Percentiles rank a stretch among this genome's conserved stretches.
phyloP scores from a whole-genome alignment of 2,888 invertebrate species.

The Ctena decussata region DNA sequence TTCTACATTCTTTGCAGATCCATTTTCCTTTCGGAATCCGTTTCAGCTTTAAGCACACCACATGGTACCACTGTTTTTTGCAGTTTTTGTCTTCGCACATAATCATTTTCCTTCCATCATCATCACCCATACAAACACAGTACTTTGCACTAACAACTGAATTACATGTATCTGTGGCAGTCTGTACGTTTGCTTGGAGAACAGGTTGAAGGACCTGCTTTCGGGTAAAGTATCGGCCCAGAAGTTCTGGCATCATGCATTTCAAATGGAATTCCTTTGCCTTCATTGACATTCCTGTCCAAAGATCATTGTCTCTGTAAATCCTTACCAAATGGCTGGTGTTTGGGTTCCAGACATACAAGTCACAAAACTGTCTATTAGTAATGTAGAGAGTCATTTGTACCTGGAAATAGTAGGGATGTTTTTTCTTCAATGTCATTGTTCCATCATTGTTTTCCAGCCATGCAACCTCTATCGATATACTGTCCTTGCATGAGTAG shows the following conservation, averaged over 20 bases:
- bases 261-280: slow-evolving; percentile 32
- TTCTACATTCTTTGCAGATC: slow-evolving; percentile 15
- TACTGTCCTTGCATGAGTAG: background rate
- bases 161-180: background rate
- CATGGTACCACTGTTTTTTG: slow-evolving; percentile 31
- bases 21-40: slow-evolving; percentile 32
- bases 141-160: background rate
- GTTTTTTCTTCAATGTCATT: slow-evolving; percentile 18
- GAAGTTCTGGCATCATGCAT: slow-evolving; percentile 54
- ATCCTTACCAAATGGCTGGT: slow-evolving; percentile 39
- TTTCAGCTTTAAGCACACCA: slow-evolving; percentile 36
- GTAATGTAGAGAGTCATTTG: slow-evolving; percentile 39
- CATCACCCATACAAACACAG: slow-evolving; percentile 25
- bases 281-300: slow-evolving; percentile 5
- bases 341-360: slow-evolving; percentile 53
- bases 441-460: background rate
- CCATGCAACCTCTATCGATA: background rate
- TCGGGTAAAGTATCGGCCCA: slow-evolving; percentile 21
- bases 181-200: background rate
- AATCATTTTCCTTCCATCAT: slow-evolving; percentile 45
- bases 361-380: slow-evolving; percentile 38
- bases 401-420: slow-evolving; percentile 52
- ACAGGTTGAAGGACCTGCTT: background rate
- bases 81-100: slow-evolving; percentile 35
- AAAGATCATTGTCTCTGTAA: slow-evolving; percentile 2